These are phyloP conservation scores for Epizoanthus rinbou DNA, from an alignment of 92 coral and sea anemone genomes.

Conservation along the genomic window DNA sequence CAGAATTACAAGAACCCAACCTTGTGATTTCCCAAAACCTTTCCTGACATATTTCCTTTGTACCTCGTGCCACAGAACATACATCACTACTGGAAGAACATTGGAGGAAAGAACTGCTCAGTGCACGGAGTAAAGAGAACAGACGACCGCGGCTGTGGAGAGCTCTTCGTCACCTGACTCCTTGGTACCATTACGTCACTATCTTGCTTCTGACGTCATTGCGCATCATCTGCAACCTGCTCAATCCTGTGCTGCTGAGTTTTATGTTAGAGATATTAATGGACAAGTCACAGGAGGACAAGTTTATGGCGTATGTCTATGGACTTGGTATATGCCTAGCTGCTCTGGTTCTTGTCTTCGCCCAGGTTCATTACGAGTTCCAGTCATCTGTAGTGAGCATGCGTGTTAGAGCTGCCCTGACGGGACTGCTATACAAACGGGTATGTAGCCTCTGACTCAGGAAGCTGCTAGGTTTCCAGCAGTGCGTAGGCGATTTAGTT, in stretches of 20 bases:
- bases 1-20: no score
- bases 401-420: constrained; percentile 23
- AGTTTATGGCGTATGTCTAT: constrained; percentile 7
- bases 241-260: neutral
- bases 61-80: neutral
- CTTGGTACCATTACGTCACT: neutral
- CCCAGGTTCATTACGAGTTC: constrained; percentile 28
- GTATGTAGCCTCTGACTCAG: neutral
- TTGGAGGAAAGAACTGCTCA: neutral
- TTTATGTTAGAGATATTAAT: constrained; percentile 4
- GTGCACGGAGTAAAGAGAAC: neutral
- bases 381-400: neutral
- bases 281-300: constrained; percentile 1
- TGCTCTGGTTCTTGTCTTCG: constrained; percentile 12
- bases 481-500: no score
- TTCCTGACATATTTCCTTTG: neutral
- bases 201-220: constrained; percentile 17
- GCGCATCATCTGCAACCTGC: constrained; percentile 8
- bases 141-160: constrained; percentile 8
- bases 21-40: no score
- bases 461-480: neutral
- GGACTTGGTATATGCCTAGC: constrained; percentile 21
- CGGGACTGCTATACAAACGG: constrained; percentile 20
- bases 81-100: neutral
- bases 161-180: neutral